phyloP scores from a whole-genome alignment of 2,113 vertebrate genomes.

The Pygoscelis adeliae region DNA sequence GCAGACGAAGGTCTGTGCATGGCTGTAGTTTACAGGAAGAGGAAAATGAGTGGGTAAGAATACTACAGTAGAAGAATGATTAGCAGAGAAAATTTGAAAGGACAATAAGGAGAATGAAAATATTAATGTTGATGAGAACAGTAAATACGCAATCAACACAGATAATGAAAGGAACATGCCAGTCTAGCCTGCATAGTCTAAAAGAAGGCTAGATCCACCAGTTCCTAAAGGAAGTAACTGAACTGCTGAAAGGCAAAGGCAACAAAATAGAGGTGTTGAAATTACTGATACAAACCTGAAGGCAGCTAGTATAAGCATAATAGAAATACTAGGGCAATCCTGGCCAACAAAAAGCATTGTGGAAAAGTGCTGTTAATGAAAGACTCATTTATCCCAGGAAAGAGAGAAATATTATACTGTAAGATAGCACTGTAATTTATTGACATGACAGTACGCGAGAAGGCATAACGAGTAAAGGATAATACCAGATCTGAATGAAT shows the following conservation, averaged over 20 bases:
- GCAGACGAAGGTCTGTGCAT: background rate
- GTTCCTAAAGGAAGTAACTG: background rate
- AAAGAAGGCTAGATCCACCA: background rate
- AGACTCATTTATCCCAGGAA: background rate
- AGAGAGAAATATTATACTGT: background rate
- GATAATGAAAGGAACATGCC: background rate
- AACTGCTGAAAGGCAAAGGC: background rate
- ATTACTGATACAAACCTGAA: background rate
- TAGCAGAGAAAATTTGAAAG: constrained; percentile 21
- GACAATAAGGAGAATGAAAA: constrained; percentile 23
- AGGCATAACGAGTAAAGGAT: background rate
- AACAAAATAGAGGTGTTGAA: background rate
- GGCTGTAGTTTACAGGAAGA: background rate
- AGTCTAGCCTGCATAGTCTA: background rate
- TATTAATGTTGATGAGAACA: constrained; percentile 17
- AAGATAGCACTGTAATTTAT: background rate
- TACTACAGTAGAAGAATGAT: background rate
- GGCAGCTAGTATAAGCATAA: background rate
- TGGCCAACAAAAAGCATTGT: background rate
- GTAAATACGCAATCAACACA: constrained; percentile 7
- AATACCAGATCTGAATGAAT: background rate
- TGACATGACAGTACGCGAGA: background rate
- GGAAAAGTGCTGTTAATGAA: background rate
- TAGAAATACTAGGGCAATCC: background rate
- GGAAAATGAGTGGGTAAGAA: background rate